Evolutionary conservation across 2,113 vertebrate genomes (phyloP).

Genomic region (Athene cunicularia): DNA sequence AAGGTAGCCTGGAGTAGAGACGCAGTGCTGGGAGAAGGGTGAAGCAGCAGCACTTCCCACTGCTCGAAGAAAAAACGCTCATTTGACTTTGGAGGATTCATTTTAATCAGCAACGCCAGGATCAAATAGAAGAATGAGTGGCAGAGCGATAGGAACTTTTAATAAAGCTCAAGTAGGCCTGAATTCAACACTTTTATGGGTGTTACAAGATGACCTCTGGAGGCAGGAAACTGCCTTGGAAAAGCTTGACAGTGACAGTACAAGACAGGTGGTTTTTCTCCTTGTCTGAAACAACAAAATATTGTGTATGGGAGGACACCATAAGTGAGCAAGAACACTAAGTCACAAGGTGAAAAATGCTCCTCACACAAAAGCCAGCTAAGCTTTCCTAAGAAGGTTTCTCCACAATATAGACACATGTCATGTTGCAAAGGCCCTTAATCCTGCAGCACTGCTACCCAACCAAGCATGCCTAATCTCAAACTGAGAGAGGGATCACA

Average conservation of each 20-base stretch:
- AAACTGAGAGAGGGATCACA: rapidly evolving
- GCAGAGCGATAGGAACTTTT: neutral
- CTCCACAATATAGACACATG: rapidly evolving
- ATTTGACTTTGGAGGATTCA: neutral
- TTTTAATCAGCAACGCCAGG: neutral
- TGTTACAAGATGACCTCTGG: neutral
- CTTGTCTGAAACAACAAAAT: neutral
- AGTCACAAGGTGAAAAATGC: neutral
- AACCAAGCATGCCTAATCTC: neutral
- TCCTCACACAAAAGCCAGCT: neutral
- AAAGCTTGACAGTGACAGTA: neutral
- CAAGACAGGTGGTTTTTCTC: neutral
- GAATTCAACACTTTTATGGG: neutral
- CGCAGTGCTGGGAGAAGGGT: neutral
- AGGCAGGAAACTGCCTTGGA: neutral
- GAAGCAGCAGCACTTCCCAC: neutral
- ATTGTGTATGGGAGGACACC: neutral
- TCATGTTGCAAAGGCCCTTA: neutral
- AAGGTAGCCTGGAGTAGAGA: neutral
- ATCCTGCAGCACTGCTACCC: neutral
- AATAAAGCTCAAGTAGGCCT: neutral
- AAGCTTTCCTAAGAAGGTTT: neutral
- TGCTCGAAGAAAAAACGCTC: neutral
- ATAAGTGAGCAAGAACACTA: neutral
- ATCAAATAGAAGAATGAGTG: neutral